Conservation (phyloP, 2,888 invertebrate species). For the Melolontha melolontha region DNA sequence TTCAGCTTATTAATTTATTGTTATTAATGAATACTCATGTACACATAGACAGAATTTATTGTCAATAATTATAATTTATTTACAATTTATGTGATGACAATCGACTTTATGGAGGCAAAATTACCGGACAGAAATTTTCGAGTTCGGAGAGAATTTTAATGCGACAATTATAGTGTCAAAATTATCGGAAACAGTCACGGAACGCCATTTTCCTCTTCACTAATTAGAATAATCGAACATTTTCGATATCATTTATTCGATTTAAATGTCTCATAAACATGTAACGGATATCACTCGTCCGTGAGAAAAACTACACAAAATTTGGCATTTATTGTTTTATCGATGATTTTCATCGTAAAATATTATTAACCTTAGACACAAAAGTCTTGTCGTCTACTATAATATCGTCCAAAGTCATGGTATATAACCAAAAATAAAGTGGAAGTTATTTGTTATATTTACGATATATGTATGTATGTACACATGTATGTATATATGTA, state of each 20-base stretch:
- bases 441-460: no score
- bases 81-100: no score
- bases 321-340: slow-evolving; percentile 31
- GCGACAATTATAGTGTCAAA: neutral
- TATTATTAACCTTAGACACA: slow-evolving; percentile 11
- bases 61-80: no score
- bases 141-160: neutral
- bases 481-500: no score
- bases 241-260: slow-evolving; percentile 21
- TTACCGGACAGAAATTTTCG: neutral
- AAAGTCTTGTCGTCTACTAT: slow-evolving; percentile 8
- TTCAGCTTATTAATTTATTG: no score
- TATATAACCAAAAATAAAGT: neutral
- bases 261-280: slow-evolving; percentile 27
- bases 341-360: slow-evolving; percentile 24
- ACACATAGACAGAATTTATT: no score
- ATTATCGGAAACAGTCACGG: slow-evolving; percentile 9
- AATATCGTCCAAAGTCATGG: slow-evolving; percentile 13
- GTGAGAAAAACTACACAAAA: slow-evolving; percentile 36
- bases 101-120: no score
- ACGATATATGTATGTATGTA: no score
- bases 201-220: neutral
- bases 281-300: slow-evolving; percentile 26
- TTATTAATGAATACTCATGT: no score
- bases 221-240: slow-evolving; percentile 31